These are phyloP conservation scores for Sciaenops ocellatus DNA, from an alignment of 2,797 vertebrate species.

Conservation along the genomic window DNA sequence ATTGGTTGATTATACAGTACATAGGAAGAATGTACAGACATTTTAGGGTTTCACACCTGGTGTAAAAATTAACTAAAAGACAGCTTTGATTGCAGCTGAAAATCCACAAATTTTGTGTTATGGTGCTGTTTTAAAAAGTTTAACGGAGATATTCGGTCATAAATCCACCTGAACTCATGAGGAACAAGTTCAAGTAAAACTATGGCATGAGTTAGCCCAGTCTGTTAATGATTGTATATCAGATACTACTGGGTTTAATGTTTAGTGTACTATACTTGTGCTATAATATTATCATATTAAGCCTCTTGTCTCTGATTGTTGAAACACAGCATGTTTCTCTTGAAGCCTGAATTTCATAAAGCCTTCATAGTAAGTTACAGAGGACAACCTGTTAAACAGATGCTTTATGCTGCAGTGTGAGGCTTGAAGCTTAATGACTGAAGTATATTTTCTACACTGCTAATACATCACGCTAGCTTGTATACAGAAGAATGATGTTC, in stretches of 20 bases:
- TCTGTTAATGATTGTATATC: too few species aligned
- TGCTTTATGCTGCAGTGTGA: constrained; percentile 2
- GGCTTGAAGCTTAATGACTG: not conserved
- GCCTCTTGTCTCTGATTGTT: not conserved
- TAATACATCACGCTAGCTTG: not conserved
- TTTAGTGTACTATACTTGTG: not conserved
- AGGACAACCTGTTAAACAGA: constrained; percentile 35
- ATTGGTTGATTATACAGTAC: not conserved
- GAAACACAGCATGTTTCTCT: not conserved
- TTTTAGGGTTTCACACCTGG: not conserved
- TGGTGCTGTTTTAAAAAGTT: not conserved
- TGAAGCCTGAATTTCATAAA: constrained; percentile 1
- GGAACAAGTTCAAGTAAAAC: not conserved
- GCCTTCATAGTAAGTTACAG: not conserved
- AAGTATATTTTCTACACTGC: not conserved
- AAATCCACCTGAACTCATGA: not conserved
- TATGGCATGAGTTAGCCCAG: too few species aligned
- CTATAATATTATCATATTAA: not conserved
- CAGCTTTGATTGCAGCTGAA: not conserved
- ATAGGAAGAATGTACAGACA: not conserved
- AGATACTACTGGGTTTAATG: not conserved
- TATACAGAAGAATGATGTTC: not conserved
- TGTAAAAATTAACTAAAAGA: not conserved
- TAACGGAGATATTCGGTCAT: not conserved
- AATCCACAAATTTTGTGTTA: not conserved